phyloP scores from a whole-genome alignment of 2,888 invertebrate species.

The Brachynemurus nebulosus region DNA sequence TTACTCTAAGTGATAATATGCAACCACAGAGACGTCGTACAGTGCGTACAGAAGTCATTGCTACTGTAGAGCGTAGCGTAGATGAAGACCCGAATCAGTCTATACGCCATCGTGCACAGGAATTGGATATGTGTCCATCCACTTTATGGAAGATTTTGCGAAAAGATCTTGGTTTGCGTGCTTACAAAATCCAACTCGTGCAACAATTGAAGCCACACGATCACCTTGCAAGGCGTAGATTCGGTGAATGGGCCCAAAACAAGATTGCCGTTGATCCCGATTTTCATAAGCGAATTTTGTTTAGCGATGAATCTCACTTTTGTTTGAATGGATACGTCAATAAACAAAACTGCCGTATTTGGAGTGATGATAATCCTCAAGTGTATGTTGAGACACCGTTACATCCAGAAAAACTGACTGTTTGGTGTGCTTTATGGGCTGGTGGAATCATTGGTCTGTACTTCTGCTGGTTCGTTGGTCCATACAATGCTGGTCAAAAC shows the following conservation, averaged over 20 bases:
- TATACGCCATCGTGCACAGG: constrained; percentile 20
- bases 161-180: constrained; percentile 20
- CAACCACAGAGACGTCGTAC: constrained; percentile 15
- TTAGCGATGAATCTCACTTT: constrained; percentile 19
- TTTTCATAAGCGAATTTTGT: constrained; percentile 16
- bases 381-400: neutral
- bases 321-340: constrained; percentile 8
- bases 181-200: constrained; percentile 16
- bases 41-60: constrained; percentile 15
- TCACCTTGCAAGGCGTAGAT: constrained; percentile 16
- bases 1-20: constrained; percentile 15
- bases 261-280: constrained; percentile 16
- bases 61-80: constrained; percentile 17
- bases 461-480: too few relatives aligned
- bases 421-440: too few relatives aligned
- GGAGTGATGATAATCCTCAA: neutral
- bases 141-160: constrained; percentile 19
- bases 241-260: constrained; percentile 19
- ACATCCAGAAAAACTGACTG: neutral
- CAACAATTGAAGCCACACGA: constrained; percentile 18
- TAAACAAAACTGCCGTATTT: too few relatives aligned
- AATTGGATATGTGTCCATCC: constrained; percentile 20
- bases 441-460: constrained; percentile 1
- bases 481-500: constrained; percentile 1
- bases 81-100: constrained; percentile 19